Conservation (phyloP, 1,140 invertebrate genomes). For the Chironomus tepperi region DNA sequence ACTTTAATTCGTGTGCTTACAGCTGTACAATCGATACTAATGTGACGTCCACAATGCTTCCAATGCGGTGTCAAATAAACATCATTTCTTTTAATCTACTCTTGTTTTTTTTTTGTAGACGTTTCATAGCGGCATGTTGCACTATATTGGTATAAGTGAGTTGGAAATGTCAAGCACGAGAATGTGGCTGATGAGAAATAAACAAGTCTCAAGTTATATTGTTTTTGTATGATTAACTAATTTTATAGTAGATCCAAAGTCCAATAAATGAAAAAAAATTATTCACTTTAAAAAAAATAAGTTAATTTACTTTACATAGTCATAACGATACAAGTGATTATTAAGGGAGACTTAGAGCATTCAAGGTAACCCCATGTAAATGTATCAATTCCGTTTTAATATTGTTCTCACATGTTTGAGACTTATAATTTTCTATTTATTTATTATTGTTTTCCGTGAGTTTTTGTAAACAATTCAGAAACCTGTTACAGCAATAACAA, state of each 20-base stretch:
- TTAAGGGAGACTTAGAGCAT: background rate
- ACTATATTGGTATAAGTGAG: background rate
- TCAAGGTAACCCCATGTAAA: background rate
- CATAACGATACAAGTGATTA: background rate
- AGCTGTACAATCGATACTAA: no score
- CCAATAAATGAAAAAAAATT: background rate
- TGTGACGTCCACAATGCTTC: no score
- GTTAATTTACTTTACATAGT: background rate
- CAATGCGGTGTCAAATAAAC: no score
- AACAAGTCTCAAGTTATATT: background rate
- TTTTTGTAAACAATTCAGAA: no score
- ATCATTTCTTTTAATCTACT: no score
- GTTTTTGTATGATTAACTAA: background rate
- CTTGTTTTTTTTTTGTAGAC: no score
- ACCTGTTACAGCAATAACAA: no score
- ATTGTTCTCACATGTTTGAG: no score
- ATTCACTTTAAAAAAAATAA: background rate
- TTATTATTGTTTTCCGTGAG: no score
- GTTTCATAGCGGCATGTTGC: no score
- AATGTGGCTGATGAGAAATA: background rate
- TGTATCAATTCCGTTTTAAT: background rate
- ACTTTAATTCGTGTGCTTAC: no score
- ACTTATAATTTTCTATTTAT: no score
- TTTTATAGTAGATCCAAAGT: background rate
- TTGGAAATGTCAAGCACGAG: background rate